These are phyloP conservation scores for Drosophila murphyi DNA, from an alignment of 1,140 invertebrate genomes.

Conservation along the genomic window DNA sequence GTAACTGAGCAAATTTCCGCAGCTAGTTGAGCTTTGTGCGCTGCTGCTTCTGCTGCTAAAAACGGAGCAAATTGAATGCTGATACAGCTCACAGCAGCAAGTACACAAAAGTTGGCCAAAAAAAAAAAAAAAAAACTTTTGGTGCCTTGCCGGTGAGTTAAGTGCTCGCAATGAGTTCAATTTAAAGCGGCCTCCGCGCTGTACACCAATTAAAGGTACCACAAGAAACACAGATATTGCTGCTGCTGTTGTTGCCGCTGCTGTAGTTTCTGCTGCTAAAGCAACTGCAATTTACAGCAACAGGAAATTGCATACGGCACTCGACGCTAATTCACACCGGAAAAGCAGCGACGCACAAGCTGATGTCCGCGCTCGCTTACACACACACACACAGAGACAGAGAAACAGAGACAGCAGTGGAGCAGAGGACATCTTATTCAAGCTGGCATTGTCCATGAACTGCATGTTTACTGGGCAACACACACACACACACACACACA, in stretches of 20 bases:
- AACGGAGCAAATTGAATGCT: slow-evolving; percentile 73
- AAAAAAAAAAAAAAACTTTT: slow-evolving; percentile 3
- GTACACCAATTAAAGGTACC: slow-evolving; percentile 65
- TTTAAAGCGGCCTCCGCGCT: slow-evolving; percentile 47
- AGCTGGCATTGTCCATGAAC: slow-evolving; percentile 49
- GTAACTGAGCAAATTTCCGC: slow-evolving; percentile 82
- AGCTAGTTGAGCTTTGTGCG: slow-evolving; percentile 73
- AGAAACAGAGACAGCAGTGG: slow-evolving; percentile 22
- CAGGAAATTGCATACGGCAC: slow-evolving; percentile 76
- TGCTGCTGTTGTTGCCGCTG: slow-evolving; percentile 4
- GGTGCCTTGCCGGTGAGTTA: slow-evolving; percentile 26
- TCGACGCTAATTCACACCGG: slow-evolving; percentile 74
- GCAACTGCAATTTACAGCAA: slow-evolving; percentile 65
- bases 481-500: slow-evolving; percentile 24
- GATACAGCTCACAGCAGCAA: slow-evolving; percentile 39
- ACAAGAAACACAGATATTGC: slow-evolving; percentile 25
- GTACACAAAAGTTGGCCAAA: slow-evolving; percentile 31
- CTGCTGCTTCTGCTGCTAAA: slow-evolving; percentile 42
- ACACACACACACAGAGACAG: neutral
- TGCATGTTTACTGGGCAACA: slow-evolving; percentile 33
- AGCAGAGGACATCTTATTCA: slow-evolving; percentile 55
- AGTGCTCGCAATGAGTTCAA: slow-evolving; percentile 47
- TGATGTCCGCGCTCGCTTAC: slow-evolving; percentile 31
- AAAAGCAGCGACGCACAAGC: slow-evolving; percentile 60
- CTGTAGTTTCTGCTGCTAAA: slow-evolving; percentile 11